Evolutionary conservation across 2,888 invertebrate genomes (phyloP).

Genomic region (Drosophila neonasuta): DNA sequence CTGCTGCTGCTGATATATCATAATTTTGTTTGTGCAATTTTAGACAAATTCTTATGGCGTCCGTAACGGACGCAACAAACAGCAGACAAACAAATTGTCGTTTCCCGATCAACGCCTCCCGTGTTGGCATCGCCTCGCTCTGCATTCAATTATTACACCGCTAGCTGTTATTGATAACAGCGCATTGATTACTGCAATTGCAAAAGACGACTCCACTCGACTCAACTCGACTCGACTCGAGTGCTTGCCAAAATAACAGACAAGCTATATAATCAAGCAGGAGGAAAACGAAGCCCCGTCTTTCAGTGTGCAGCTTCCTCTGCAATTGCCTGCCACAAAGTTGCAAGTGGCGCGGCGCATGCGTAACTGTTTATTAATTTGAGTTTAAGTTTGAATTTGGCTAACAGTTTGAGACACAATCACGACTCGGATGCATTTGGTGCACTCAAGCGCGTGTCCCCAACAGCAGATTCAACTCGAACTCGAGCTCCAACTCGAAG

Average conservation of each 20-base stretch:
- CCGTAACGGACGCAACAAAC: constrained; percentile 35
- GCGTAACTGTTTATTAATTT: constrained; percentile 77
- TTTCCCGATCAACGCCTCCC: constrained; percentile 5
- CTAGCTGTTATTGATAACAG: constrained; percentile 77
- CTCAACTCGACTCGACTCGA: background rate
- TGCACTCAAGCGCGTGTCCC: constrained; percentile 2
- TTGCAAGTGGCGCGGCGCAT: constrained; percentile 63
- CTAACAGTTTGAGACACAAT: constrained; percentile 5
- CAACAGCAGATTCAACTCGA: background rate
- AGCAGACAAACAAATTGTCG: constrained; percentile 44
- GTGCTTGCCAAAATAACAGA: constrained; percentile 65
- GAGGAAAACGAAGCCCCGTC: constrained; percentile 13
- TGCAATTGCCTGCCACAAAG: constrained; percentile 48
- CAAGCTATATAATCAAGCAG: constrained; percentile 58
- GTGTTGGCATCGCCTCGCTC: constrained; percentile 22
- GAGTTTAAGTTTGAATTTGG: constrained; percentile 31
- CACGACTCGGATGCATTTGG: background rate
- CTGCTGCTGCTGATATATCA: constrained; percentile 51
- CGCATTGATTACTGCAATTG: constrained; percentile 76
- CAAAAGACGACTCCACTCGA: constrained; percentile 18
- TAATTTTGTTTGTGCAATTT: constrained; percentile 73
- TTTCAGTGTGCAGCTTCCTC: constrained; percentile 43
- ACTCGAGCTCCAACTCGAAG: background rate
- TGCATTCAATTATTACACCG: constrained; percentile 69
- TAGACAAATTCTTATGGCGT: constrained; percentile 58